Conservation (phyloP, 2,797 vertebrate species). For the Onychomys leucogaster region DNA sequence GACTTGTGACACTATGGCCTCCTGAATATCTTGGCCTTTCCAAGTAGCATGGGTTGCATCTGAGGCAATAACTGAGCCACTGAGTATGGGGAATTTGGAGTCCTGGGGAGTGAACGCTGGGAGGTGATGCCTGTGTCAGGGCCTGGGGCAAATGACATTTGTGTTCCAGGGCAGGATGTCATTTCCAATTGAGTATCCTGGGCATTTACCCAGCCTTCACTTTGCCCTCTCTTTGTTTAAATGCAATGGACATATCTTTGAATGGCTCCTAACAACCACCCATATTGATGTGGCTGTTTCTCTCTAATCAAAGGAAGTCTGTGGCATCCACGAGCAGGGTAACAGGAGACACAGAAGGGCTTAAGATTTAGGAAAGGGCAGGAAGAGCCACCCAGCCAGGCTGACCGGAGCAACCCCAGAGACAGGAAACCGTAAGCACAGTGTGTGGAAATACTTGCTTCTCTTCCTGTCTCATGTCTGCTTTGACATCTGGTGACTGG, state of each 20-base stretch:
- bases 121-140: conserved; percentile 65
- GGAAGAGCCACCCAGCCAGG: not conserved
- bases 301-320: conserved; percentile 73
- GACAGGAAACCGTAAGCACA: not conserved
- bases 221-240: conserved; percentile 82
- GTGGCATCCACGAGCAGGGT: conserved; percentile 53
- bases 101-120: conserved; percentile 64
- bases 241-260: conserved; percentile 81
- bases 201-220: conserved; percentile 79
- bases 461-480: not conserved
- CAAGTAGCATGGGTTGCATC: conserved; percentile 75
- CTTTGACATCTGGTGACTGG: not conserved
- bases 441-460: not conserved
- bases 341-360: not conserved
- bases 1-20: conserved; percentile 70
- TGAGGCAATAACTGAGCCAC: conserved; percentile 76
- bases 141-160: conserved; percentile 83
- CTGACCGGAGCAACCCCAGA: not conserved
- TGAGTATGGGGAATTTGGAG: conserved; percentile 74
- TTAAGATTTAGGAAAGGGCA: not conserved
- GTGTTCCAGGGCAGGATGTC: conserved; percentile 80
- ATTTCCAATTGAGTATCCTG: conserved; percentile 83
- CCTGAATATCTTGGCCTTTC: conserved; percentile 67
- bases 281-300: conserved; percentile 77
- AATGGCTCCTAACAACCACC: conserved; percentile 78